Percentiles rank a stretch among this genome's conserved stretches.
These are phyloP conservation scores for Hyposoter dolosus DNA, from an alignment of 2,888 invertebrate species.

Conservation along the genomic window DNA sequence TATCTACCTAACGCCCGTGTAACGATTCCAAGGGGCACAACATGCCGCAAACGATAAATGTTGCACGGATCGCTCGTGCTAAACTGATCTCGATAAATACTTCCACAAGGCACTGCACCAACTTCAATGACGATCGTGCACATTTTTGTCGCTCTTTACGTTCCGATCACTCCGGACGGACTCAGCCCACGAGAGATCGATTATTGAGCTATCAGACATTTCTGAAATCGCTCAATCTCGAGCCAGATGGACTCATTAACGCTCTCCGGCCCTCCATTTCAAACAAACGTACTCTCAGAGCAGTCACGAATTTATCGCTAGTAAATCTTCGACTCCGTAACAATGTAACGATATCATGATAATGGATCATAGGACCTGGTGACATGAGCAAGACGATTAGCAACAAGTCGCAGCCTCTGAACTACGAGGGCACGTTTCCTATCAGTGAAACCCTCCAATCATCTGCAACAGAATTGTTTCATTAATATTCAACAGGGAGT, in stretches of 20 bases:
- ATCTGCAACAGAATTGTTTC: background rate
- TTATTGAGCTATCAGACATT: slow-evolving; percentile 69
- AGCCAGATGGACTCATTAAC: slow-evolving; percentile 54
- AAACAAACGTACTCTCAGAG: slow-evolving; percentile 17
- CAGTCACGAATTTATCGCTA: slow-evolving; percentile 62
- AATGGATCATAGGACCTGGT: slow-evolving; percentile 8
- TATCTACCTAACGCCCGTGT: slow-evolving; percentile 68
- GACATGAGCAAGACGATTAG: slow-evolving; percentile 59
- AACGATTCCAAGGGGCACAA: slow-evolving; percentile 53
- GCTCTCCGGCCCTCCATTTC: background rate
- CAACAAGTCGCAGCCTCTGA: slow-evolving; percentile 60
- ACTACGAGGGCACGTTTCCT: slow-evolving; percentile 21
- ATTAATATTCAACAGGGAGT: background rate
- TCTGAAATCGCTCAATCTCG: slow-evolving; percentile 61
- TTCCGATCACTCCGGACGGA: slow-evolving; percentile 46
- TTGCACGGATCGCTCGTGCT: slow-evolving; percentile 29
- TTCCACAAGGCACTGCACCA: background rate
- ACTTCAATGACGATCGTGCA: slow-evolving; percentile 48
- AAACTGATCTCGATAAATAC: slow-evolving; percentile 55
- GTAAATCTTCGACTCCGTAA: slow-evolving; percentile 49
- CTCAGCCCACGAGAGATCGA: slow-evolving; percentile 49
- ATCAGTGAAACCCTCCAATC: slow-evolving; percentile 14
- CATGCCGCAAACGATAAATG: slow-evolving; percentile 44
- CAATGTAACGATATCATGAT: slow-evolving; percentile 38
- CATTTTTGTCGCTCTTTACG: slow-evolving; percentile 47